Conservation (phyloP, 2,797 vertebrate genomes). For the Lepus townsendii region DNA sequence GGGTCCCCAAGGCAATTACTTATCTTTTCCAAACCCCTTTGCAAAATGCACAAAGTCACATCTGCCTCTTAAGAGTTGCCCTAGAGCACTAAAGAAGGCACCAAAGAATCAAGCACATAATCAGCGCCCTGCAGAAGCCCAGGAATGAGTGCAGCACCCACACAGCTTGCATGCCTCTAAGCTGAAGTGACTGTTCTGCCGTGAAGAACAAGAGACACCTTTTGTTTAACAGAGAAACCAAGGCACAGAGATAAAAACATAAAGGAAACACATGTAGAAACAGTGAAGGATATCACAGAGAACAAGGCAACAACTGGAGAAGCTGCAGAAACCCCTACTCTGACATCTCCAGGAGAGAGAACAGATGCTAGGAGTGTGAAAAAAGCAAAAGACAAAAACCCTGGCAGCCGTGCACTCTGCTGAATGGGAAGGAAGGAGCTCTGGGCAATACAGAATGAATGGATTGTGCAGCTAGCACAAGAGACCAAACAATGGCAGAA, state of each 20-base stretch:
- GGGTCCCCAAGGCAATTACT: neutral
- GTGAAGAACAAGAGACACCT: neutral
- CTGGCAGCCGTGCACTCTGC: neutral
- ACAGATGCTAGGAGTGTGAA: neutral
- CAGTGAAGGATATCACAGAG: neutral
- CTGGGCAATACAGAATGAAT: accelerated
- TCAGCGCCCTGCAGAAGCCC: neutral
- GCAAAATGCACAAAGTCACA: neutral
- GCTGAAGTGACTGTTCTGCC: neutral
- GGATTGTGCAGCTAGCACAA: neutral
- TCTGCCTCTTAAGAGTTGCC: neutral
- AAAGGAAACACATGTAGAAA: neutral
- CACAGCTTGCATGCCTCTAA: neutral
- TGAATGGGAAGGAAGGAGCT: neutral
- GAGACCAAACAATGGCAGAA: neutral
- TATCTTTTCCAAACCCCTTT: neutral
- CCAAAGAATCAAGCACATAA: neutral
- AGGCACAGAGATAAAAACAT: neutral
- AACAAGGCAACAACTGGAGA: neutral
- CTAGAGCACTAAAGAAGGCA: neutral
- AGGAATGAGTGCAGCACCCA: neutral
- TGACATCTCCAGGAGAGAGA: neutral
- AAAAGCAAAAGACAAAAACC: neutral
- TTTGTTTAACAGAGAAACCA: neutral
- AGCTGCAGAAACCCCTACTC: accelerated